Evolutionary conservation across 1,140 invertebrate species (phyloP), one percentile per base, ranked within the genome.

Genomic region (Bombus confusus): DNA sequence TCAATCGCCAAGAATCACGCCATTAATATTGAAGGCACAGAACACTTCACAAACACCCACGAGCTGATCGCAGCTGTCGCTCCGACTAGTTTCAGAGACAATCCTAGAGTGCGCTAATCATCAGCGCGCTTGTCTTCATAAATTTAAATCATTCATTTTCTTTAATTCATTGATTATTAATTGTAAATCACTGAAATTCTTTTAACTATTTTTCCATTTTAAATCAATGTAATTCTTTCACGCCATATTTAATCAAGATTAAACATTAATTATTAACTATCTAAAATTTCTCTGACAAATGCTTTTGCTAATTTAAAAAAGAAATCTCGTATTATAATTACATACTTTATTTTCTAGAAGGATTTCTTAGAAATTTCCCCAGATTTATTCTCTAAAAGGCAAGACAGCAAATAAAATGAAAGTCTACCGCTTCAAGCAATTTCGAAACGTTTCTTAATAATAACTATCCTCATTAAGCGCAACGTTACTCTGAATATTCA

Each of bases 51-150:
- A 2, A 43, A 0, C 9, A 1, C 3, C 13, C 0, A 37, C 37
- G 28, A 18, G 1, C 2, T 1, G 28, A 10, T 5, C 66, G 28
- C 66, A 34, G 72, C 78, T 75, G 43, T 37, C 39, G 57, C 62
- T 13, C 3, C 13, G 8, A 6, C 57, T 85, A 80, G 57, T 85
- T 73, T 4, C 57, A 3, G 2, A n/a, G n/a, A 13, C 78, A 43
- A 57, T 22, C 71, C 59, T 81, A 85, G 83, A 59, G 43, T 18
- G 69, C 83, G 78, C 57, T 57, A 73, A 12, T 37, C 8, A 34
- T 39, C 64, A 47, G 37, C 28, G 28, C 34, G 18, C 39, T 34
- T 9, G 3, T 12, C 41, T 12, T 8, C 0, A 18, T 28, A n/a
- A 62, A 22, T 74, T 31, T 22, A 72, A 72, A n/a, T 28, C 3